phyloP scores from a whole-genome alignment of 2,797 vertebrate species.

The Atherinosoma microstoma region DNA sequence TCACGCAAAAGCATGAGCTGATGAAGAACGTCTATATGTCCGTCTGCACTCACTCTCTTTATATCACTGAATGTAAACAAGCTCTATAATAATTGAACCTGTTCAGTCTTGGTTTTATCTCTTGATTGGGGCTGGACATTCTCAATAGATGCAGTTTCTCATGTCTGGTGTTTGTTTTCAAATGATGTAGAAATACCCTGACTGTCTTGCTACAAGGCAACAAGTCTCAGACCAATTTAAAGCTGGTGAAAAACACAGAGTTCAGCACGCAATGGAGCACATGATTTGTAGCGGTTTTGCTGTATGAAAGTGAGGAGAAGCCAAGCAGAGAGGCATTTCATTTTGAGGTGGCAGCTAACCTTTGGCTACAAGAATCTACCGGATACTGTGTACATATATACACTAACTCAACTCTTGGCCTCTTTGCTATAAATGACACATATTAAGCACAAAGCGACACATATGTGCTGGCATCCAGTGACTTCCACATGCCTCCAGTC shows the following conservation, averaged over 20 bases:
- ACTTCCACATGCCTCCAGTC: constrained; percentile 61
- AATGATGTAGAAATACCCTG: constrained; percentile 8
- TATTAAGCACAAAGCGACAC: constrained; percentile 66
- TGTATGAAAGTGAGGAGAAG: constrained; percentile 36
- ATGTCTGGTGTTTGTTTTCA: constrained; percentile 21
- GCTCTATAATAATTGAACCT: background rate
- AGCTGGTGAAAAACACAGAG: constrained; percentile 38
- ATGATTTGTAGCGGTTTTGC: constrained; percentile 45
- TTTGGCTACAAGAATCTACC: constrained; percentile 31
- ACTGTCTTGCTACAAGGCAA: constrained; percentile 49
- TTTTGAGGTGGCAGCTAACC: constrained; percentile 49
- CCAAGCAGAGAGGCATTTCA: constrained; percentile 48
- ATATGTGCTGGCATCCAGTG: constrained; percentile 62
- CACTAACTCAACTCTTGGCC: constrained; percentile 29
- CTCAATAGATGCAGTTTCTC: background rate
- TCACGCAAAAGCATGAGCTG: constrained; percentile 31
- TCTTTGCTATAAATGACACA: constrained; percentile 44
- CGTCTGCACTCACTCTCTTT: background rate
- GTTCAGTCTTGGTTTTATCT: constrained; percentile 17
- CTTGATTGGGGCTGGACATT: background rate
- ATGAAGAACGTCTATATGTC: constrained; percentile 16
- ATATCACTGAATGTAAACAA: background rate
- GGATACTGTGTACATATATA: constrained; percentile 11
- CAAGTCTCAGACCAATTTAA: constrained; percentile 34
- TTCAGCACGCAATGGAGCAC: constrained; percentile 37